A percentile compares a stretch with the other conserved stretches of the same genome.
phyloP scores from a whole-genome alignment of 2,888 invertebrate species.

The Apeira syringaria region DNA sequence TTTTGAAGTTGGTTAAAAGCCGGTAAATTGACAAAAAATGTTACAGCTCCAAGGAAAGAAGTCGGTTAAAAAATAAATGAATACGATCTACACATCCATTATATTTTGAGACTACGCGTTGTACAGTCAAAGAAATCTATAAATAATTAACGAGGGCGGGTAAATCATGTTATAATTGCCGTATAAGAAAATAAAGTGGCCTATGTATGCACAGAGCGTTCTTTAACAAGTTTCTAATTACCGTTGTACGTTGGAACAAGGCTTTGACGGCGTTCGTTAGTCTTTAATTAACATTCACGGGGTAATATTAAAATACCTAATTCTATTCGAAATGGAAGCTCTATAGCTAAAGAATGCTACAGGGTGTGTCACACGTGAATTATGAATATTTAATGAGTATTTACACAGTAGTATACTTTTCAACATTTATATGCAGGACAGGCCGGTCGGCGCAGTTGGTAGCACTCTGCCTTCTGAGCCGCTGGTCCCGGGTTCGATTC shows the following conservation, averaged over 20 bases:
- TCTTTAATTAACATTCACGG: conserved; percentile 27
- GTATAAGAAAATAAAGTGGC: conserved; percentile 11
- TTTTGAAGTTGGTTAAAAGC: too few species aligned
- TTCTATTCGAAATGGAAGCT: not conserved
- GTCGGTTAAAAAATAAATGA: too few species aligned
- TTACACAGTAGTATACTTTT: too few species aligned
- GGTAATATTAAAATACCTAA: conserved; percentile 7
- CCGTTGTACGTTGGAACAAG: conserved; percentile 14
- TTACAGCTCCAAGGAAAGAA: too few species aligned
- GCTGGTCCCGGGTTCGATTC: too few species aligned
- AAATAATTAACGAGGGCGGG: conserved; percentile 12
- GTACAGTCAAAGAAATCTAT: conserved; percentile 1
- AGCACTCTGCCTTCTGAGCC: too few species aligned
- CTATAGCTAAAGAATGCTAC: too few species aligned
- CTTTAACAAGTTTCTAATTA: conserved; percentile 21
- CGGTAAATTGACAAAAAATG: too few species aligned
- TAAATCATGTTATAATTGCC: conserved; percentile 18
- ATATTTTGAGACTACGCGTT: not conserved
- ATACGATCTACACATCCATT: not conserved
- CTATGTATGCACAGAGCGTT: conserved; percentile 16
- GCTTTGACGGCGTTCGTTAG: conserved; percentile 26
- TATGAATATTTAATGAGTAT: too few species aligned
- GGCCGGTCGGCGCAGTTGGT: too few species aligned
- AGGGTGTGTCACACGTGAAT: too few species aligned
- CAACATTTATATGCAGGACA: too few species aligned